phyloP scores from a whole-genome alignment of 1,140 invertebrate genomes.

The Pararge aegeria region DNA sequence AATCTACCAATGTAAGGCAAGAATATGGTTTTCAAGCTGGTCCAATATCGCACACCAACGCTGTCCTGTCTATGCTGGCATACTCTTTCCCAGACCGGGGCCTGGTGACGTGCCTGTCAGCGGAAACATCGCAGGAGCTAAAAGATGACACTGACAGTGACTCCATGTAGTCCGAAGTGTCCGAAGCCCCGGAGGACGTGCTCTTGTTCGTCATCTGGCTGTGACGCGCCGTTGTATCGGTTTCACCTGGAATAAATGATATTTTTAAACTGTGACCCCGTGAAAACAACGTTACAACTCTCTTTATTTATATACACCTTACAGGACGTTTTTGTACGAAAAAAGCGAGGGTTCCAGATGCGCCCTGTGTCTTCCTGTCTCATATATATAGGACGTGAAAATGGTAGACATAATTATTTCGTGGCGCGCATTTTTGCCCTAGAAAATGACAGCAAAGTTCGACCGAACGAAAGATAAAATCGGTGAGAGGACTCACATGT shows the following conservation, averaged over 20 bases:
- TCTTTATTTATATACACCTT: no score
- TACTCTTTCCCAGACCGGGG: slow-evolving; percentile 94
- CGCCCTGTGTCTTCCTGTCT: no score
- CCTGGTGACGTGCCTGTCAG: slow-evolving; percentile 84
- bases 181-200: slow-evolving; percentile 90
- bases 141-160: slow-evolving; percentile 88
- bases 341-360: no score
- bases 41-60: slow-evolving; percentile 60
- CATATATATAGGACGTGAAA: no score
- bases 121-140: slow-evolving; percentile 84
- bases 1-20: neutral
- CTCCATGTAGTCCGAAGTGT: slow-evolving; percentile 93
- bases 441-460: no score
- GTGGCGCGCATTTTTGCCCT: no score
- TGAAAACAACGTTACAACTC: no score
- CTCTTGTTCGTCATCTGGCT: slow-evolving; percentile 62
- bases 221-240: slow-evolving; percentile 77
- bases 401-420: no score
- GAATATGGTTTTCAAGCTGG: neutral
- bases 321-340: no score
- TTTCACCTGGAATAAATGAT: slow-evolving; percentile 35
- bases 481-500: no score
- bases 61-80: slow-evolving; percentile 87
- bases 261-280: no score
- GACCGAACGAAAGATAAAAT: no score